phyloP scores from a whole-genome alignment of 2,888 invertebrate species.

The Toxonevra muliebris region DNA sequence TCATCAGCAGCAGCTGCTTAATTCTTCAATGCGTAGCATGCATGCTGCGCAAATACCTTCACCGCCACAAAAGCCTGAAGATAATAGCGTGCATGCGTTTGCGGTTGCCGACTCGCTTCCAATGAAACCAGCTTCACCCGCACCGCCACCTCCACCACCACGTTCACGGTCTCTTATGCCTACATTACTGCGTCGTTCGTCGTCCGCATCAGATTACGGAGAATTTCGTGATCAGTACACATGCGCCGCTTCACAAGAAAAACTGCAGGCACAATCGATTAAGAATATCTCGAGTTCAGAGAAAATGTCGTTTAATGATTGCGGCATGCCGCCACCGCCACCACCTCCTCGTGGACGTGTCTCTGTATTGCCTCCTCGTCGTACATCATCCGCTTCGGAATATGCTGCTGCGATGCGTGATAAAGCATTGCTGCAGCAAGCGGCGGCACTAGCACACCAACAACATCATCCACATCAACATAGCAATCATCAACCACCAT shows the following conservation, averaged over 20 bases:
- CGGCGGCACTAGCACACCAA: constrained; percentile 58
- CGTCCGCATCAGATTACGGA: constrained; percentile 76
- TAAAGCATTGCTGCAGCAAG: constrained; percentile 58
- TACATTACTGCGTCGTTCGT: constrained; percentile 67
- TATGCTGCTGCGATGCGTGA: constrained; percentile 67
- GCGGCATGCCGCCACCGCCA: constrained; percentile 65
- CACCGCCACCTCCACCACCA: constrained; percentile 64
- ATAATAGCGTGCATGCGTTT: neutral
- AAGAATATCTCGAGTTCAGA: constrained; percentile 61
- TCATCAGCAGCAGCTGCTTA: constrained; percentile 18
- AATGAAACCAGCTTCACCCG: constrained; percentile 57
- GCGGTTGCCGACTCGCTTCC: constrained; percentile 23
- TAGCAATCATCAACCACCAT: constrained; percentile 28
- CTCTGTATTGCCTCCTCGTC: constrained; percentile 53
- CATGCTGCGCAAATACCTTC: neutral
- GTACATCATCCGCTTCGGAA: constrained; percentile 76
- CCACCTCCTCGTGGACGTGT: constrained; percentile 60
- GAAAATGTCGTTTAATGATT: constrained; percentile 63
- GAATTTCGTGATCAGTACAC: constrained; percentile 60
- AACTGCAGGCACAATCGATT: constrained; percentile 50
- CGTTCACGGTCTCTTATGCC: constrained; percentile 61
- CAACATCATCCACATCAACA: constrained; percentile 61
- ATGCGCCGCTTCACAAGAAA: constrained; percentile 50
- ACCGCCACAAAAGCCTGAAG: neutral
- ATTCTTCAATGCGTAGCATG: neutral